These are phyloP conservation scores for Hexactinellida sp. DNA, from an alignment of 37 sponge, comb jelly and placozoan species.

Conservation along the genomic window DNA sequence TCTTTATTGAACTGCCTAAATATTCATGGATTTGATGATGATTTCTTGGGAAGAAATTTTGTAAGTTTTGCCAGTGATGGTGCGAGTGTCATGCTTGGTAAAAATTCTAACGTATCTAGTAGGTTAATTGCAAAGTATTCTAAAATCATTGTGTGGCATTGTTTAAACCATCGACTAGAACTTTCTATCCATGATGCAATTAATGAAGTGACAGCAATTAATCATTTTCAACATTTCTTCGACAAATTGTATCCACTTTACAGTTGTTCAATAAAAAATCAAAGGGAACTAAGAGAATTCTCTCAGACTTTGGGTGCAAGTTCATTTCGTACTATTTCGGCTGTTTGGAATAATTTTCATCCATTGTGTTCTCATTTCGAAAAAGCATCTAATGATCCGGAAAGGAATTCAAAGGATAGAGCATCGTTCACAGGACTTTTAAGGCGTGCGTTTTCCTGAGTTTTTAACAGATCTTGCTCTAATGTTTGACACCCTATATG, in stretches of 20 bases:
- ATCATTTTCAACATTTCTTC: conserved; percentile 22
- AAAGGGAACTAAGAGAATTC: conserved; percentile 21
- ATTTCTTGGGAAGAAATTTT: neutral
- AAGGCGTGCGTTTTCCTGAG: neutral
- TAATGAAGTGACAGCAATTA: conserved; percentile 22
- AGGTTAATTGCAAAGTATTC: conserved; percentile 7
- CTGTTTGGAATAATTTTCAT: conserved; percentile 23
- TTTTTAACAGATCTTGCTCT: conserved; percentile 16
- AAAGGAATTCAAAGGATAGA: neutral
- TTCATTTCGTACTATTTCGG: conserved; percentile 18
- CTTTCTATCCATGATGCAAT: conserved; percentile 19
- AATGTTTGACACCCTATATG: conserved; percentile 22
- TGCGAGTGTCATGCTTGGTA: conserved; percentile 17
- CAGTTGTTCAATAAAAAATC: conserved; percentile 20
- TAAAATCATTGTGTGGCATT: conserved; percentile 14
- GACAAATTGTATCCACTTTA: conserved; percentile 21
- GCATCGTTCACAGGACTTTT: conserved; percentile 18
- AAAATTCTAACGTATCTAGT: conserved; percentile 2
- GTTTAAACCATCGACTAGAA: conserved; percentile 17
- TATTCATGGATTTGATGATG: conserved; percentile 12
- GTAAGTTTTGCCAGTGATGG: conserved; percentile 19
- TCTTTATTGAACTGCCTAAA: conserved; percentile 14
- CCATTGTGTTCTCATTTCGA: conserved; percentile 20
- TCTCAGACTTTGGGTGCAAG: conserved; percentile 9
- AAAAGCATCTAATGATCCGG: conserved; percentile 17